phyloP scores from a whole-genome alignment of 30 jellyfish, hydroid and myxozoan genomes.

The Pseudorhiza aurosa region DNA sequence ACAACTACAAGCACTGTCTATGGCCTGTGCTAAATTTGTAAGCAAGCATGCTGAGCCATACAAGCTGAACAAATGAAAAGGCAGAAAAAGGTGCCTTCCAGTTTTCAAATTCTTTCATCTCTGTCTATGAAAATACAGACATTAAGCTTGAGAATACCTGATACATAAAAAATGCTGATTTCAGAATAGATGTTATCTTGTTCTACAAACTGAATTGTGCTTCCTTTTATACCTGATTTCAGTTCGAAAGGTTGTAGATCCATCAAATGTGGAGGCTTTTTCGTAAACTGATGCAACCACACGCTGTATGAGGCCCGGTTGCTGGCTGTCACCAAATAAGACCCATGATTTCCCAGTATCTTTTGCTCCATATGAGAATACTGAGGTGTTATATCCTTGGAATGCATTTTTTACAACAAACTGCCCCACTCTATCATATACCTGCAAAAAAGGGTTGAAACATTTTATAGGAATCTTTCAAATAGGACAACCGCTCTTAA shows the following conservation, averaged over 20 bases:
- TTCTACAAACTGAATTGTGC: no score
- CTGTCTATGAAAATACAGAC: no score
- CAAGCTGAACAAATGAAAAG: no score
- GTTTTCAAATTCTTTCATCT: no score
- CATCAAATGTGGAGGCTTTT: constrained; percentile 79
- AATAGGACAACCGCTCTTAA: neutral
- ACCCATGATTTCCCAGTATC: constrained; percentile 82
- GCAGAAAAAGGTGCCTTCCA: no score
- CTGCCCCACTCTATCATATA: constrained; percentile 59
- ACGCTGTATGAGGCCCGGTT: constrained; percentile 65
- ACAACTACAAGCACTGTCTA: no score
- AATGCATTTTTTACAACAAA: constrained; percentile 73
- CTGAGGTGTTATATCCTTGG: constrained; percentile 88
- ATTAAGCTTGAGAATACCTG: no score
- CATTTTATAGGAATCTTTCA: neutral
- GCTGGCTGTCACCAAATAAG: constrained; percentile 76
- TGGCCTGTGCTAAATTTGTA: no score
- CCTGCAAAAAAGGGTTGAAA: constrained; percentile 39
- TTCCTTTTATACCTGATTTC: constrained; percentile 80
- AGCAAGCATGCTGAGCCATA: no score
- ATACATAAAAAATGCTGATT: no score
- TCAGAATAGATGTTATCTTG: no score
- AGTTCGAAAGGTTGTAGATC: constrained; percentile 88
- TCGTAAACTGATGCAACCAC: constrained; percentile 67
- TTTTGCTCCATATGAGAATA: constrained; percentile 85